Percentiles rank a stretch among this genome's conserved stretches.
phyloP scores from a whole-genome alignment of 92 coral and sea anemone genomes.

The Paragorgia papillata region DNA sequence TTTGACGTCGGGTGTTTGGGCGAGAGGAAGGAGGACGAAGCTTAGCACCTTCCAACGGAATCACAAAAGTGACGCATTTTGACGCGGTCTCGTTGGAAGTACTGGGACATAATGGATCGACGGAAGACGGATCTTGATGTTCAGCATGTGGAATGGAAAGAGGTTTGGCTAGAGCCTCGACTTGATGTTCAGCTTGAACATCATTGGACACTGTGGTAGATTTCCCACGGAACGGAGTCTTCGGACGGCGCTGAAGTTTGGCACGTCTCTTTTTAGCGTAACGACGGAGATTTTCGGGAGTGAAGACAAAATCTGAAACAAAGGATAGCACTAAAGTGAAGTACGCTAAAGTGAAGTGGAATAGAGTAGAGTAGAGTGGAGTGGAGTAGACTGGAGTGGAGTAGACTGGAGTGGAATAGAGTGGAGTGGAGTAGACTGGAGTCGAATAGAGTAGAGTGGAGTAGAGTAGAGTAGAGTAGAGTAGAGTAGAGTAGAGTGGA shows the following conservation, averaged over 20 bases:
- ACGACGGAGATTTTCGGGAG: conserved; percentile 9
- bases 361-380: not conserved
- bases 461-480: too few species aligned
- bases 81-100: not conserved
- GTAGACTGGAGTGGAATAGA: too few species aligned
- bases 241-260: not conserved
- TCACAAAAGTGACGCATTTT: not conserved
- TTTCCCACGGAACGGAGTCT: conserved; percentile 3
- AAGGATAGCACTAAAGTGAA: not conserved
- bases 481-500: too few species aligned
- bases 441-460: too few species aligned
- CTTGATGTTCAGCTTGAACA: not conserved
- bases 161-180: not conserved
- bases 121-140: not conserved
- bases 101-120: not conserved
- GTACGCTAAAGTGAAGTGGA: not conserved
- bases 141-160: not conserved
- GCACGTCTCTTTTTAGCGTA: not conserved
- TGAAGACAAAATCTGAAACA: not conserved
- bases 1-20: conserved; percentile 11
- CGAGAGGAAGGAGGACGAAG: conserved; percentile 3
- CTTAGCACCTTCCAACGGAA: not conserved
- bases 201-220: not conserved
- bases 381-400: not conserved
- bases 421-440: too few species aligned